Evolutionary conservation across 1,140 invertebrate genomes (phyloP).

Genomic region (Drosophila serrata): DNA sequence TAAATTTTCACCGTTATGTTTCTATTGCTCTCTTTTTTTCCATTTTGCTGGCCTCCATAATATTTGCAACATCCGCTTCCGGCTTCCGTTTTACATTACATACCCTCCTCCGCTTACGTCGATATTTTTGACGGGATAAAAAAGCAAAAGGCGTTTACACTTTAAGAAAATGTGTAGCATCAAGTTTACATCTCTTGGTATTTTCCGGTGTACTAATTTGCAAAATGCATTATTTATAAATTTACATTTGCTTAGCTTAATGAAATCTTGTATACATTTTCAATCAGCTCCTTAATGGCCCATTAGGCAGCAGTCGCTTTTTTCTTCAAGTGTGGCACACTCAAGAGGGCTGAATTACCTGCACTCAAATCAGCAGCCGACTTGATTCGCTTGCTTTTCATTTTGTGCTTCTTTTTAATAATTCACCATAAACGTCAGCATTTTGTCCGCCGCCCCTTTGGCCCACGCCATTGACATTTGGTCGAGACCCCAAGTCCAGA

Average conservation of each 20-base stretch:
- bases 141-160: conserved; percentile 12
- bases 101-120: not conserved
- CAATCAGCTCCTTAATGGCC: conserved; percentile 3
- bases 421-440: conserved; percentile 80
- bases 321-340: conserved; percentile 27
- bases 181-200: not conserved
- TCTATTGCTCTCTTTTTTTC: conserved; percentile 61
- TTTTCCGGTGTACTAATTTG: not conserved
- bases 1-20: conserved; percentile 80
- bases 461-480: conserved; percentile 55
- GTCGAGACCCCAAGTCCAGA: not conserved
- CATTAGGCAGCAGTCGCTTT: not conserved
- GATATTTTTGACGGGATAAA: conserved; percentile 7
- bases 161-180: not conserved
- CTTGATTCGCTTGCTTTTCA: conserved; percentile 70
- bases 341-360: conserved; percentile 65
- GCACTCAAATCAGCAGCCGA: conserved; percentile 61
- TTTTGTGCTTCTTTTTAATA: conserved; percentile 80
- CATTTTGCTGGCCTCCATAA: conserved; percentile 55
- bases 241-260: not conserved
- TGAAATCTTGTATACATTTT: conserved; percentile 2
- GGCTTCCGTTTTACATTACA: conserved; percentile 79
- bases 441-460: conserved; percentile 40
- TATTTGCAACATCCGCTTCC: conserved; percentile 82
- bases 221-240: not conserved